A percentile compares a stretch with the other conserved stretches of the same genome.
These are phyloP conservation scores for Synergus umbraculus DNA, from an alignment of 2,888 invertebrate species.

Conservation along the genomic window DNA sequence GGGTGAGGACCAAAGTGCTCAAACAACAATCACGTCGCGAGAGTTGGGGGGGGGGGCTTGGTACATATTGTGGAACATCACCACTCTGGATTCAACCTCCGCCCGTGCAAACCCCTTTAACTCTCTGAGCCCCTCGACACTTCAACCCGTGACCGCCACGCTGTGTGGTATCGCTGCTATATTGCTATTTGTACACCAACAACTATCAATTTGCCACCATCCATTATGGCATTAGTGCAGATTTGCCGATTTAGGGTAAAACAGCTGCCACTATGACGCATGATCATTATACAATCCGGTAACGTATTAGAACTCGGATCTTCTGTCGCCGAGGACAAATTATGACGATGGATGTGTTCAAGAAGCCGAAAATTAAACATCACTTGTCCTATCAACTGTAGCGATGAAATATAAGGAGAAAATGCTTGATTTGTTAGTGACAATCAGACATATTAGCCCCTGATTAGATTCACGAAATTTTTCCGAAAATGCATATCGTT, in stretches of 20 bases:
- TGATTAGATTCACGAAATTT: too few relatives aligned
- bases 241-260: constrained; percentile 58
- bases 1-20: constrained; percentile 60
- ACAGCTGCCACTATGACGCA: constrained; percentile 15
- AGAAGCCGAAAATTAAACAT: background rate
- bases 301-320: background rate
- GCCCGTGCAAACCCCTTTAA: constrained; percentile 53
- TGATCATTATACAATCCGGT: constrained; percentile 8
- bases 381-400: background rate
- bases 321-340: background rate
- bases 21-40: constrained; percentile 65
- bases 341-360: background rate
- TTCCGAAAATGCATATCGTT: too few relatives aligned
- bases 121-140: constrained; percentile 55
- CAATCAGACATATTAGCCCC: too few relatives aligned
- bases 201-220: constrained; percentile 71
- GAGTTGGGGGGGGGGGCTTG: constrained; percentile 53
- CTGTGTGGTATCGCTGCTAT: constrained; percentile 55
- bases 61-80: constrained; percentile 66
- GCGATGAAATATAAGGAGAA: background rate
- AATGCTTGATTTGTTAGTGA: too few relatives aligned
- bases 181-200: constrained; percentile 67
- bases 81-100: constrained; percentile 53
- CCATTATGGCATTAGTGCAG: constrained; percentile 66
- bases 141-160: constrained; percentile 55